Evolutionary conservation across 2,113 vertebrate genomes (phyloP).

Genomic region (Neolamprologus sp.): DNA sequence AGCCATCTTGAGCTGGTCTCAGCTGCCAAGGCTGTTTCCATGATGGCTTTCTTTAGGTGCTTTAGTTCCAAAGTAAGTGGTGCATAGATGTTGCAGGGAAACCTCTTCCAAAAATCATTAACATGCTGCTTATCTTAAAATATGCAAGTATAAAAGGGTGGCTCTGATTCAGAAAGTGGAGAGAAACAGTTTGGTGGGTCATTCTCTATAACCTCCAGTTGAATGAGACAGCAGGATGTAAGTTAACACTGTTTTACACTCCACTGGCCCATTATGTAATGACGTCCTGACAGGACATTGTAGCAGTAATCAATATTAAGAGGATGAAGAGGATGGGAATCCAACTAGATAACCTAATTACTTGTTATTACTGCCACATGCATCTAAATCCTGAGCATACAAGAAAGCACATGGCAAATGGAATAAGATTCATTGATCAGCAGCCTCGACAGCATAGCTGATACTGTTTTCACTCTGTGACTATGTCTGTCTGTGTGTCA

Average conservation of each 20-base stretch:
- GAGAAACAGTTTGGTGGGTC: neutral
- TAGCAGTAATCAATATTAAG: conserved; percentile 17
- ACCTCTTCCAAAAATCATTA: neutral
- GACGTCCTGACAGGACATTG: neutral
- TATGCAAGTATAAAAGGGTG: neutral
- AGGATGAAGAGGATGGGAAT: conserved; percentile 13
- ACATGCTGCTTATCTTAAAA: neutral
- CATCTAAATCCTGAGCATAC: neutral
- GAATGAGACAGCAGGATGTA: neutral
- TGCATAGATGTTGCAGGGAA: neutral
- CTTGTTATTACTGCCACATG: neutral
- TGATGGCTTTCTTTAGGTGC: neutral
- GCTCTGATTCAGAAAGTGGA: neutral
- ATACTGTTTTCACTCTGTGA: neutral
- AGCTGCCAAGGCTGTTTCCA: neutral
- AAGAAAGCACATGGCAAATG: neutral
- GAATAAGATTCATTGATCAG: neutral
- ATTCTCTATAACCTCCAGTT: neutral
- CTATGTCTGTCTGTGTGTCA: neutral
- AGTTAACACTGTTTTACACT: neutral
- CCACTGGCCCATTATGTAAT: neutral
- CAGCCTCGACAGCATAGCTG: neutral
- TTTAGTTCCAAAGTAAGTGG: neutral
- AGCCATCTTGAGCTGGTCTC: neutral
- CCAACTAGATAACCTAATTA: conserved; percentile 15